These are phyloP conservation scores for Pseudococcus jackbeardsleyi DNA, from an alignment of 2,888 invertebrate species.

Conservation along the genomic window DNA sequence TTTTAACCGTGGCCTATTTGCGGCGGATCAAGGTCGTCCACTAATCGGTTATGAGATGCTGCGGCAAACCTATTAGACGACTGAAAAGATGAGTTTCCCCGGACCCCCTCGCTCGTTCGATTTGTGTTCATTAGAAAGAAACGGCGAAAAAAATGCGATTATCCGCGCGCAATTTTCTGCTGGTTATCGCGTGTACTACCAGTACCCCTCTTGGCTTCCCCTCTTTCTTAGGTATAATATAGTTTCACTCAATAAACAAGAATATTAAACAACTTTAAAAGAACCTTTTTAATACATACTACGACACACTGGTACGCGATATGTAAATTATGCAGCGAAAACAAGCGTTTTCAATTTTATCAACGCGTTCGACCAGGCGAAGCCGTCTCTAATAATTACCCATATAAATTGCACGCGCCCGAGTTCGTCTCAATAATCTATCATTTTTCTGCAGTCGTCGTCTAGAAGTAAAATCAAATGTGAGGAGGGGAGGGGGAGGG, in stretches of 20 bases:
- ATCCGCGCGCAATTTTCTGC: conserved; percentile 59
- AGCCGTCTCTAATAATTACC: conserved; percentile 37
- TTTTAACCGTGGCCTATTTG: conserved; percentile 64
- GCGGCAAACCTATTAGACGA: conserved; percentile 56
- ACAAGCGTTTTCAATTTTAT: conserved; percentile 64
- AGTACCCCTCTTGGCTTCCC: not conserved
- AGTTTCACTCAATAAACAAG: conserved; percentile 61
- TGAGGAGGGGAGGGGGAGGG: too few species aligned
- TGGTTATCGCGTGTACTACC: conserved; percentile 36
- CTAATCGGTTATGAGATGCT: conserved; percentile 57
- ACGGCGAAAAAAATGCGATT: conserved; percentile 44
- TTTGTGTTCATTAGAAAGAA: conserved; percentile 49
- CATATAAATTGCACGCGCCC: conserved; percentile 30
- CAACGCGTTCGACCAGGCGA: not conserved
- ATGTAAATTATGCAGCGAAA: conserved; percentile 60
- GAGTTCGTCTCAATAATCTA: not conserved
- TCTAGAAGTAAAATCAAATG: not conserved
- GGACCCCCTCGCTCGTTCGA: not conserved
- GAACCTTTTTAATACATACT: not conserved
- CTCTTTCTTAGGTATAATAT: not conserved
- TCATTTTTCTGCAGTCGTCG: not conserved
- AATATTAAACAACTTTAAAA: conserved; percentile 58
- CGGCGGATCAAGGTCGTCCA: conserved; percentile 64
- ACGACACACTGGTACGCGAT: conserved; percentile 11
- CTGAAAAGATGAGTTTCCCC: conserved; percentile 56